Base-by-base conservation (phyloP, 2,888 invertebrate species). In the Chloroclystis v-ata region DNA sequence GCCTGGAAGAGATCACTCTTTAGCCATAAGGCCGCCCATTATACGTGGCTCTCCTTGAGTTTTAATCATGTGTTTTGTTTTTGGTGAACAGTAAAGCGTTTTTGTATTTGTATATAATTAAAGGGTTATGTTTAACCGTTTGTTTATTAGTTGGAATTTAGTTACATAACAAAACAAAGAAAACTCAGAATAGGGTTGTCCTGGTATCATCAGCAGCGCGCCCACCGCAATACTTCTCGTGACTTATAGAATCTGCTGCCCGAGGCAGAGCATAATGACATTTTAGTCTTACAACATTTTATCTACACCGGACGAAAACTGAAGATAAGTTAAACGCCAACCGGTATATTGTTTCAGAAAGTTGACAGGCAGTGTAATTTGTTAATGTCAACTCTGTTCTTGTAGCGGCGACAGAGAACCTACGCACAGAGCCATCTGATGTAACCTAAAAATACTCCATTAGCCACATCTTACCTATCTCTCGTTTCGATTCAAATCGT, bases 201-300 rank as follows among this genome's bases (percentile, higher is more conserved):
- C 44, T 9, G 14, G 48, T 48, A 16, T 33, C 39, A 40, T 16
- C 33, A 29, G 51, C 50, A 57, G 70, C 67, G 70, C 69, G 63
- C 70, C 74, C 78, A 70, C 63, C 76, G 78, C 78, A 80, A 78
- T 78, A 82, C 83, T 81, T 73, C 57, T 60, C 71, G 71, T 78
- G 78, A 78, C 76, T 78, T 76, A 78, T 78, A 71, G 73, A 10
- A 16, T 35, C 11, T 68, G 69, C 73, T 69, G 72, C 72, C 70
- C 74, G 75, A 70, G 66, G 60, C 75, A 64, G 71, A 78, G 75
- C 80, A 78, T 83, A 85, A 86, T 86, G 85, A 84, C 84, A 84
- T 84, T 86, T 86, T 83, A 84, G 83, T 85, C 82, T 79, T 85
- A 85, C 82, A 85, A 82, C 82, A 78, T 75, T 81, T 82, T 86